Evolutionary conservation across 2,113 vertebrate genomes (phyloP).

Genomic region (Columbina picui): DNA sequence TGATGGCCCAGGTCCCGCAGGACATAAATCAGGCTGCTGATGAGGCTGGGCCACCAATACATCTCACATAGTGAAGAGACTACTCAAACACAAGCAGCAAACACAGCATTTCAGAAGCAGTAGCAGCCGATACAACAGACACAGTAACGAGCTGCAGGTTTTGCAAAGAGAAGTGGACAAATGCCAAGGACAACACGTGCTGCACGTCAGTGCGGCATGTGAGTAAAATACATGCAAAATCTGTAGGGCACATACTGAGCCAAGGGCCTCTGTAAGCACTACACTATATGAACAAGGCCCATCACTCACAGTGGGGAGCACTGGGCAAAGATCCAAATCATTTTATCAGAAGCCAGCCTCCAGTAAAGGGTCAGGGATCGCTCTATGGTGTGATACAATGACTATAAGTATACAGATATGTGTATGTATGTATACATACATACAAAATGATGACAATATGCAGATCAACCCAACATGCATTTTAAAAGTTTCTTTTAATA

Average conservation of each 20-base stretch:
- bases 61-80: background rate
- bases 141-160: background rate
- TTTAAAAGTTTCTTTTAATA: background rate
- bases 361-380: background rate
- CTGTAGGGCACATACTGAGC: accelerated
- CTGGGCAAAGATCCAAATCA: accelerated
- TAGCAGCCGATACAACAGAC: background rate
- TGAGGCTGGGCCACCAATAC: background rate
- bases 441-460: background rate
- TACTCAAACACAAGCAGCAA: background rate
- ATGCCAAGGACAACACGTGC: background rate
- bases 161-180: background rate
- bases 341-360: background rate
- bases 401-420: background rate
- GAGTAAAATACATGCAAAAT: background rate
- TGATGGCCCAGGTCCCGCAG: background rate
- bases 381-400: background rate
- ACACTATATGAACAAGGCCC: accelerated
- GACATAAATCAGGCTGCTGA: background rate
- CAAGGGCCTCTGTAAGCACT: background rate
- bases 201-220: background rate
- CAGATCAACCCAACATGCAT: accelerated
- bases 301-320: background rate
- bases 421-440: too few relatives aligned
- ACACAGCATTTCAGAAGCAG: background rate